Percentiles rank a stretch among this genome's conserved stretches.
These are phyloP conservation scores for Psylliodes chrysocephalus DNA, from an alignment of 2,888 invertebrate genomes.

Conservation along the genomic window DNA sequence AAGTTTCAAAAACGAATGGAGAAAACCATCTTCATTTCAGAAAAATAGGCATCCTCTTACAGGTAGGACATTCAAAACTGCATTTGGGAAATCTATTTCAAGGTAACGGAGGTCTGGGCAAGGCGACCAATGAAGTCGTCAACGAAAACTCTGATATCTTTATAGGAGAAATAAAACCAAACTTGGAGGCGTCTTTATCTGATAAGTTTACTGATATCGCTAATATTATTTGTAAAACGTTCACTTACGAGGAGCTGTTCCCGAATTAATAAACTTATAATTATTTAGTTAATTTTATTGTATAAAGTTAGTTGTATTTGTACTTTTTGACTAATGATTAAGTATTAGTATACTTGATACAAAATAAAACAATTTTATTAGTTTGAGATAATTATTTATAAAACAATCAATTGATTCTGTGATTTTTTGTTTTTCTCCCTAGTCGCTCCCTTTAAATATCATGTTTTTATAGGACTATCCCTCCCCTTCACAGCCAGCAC, in stretches of 20 bases:
- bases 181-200: conserved; percentile 71
- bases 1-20: conserved; percentile 69
- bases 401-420: too few relatives aligned
- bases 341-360: too few relatives aligned
- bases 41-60: conserved; percentile 71
- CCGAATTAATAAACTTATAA: conserved; percentile 64
- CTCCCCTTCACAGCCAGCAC: too few relatives aligned
- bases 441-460: too few relatives aligned
- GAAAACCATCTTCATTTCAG: conserved; percentile 72
- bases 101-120: conserved; percentile 72
- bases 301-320: too few relatives aligned
- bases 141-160: conserved; percentile 76
- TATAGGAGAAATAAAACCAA: conserved; percentile 75
- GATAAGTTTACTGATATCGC: conserved; percentile 76
- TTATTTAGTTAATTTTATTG: too few relatives aligned
- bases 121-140: conserved; percentile 74
- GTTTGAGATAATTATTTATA: too few relatives aligned
- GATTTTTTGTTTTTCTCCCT: too few relatives aligned
- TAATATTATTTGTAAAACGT: conserved; percentile 75
- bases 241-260: conserved; percentile 77
- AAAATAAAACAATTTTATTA: too few relatives aligned
- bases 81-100: conserved; percentile 75
- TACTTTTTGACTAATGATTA: too few relatives aligned
- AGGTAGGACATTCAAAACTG: conserved; percentile 70
- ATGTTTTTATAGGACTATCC: too few relatives aligned